Base-by-base conservation (phyloP, 2,797 vertebrate genomes). In the Delichon dasypus region DNA sequence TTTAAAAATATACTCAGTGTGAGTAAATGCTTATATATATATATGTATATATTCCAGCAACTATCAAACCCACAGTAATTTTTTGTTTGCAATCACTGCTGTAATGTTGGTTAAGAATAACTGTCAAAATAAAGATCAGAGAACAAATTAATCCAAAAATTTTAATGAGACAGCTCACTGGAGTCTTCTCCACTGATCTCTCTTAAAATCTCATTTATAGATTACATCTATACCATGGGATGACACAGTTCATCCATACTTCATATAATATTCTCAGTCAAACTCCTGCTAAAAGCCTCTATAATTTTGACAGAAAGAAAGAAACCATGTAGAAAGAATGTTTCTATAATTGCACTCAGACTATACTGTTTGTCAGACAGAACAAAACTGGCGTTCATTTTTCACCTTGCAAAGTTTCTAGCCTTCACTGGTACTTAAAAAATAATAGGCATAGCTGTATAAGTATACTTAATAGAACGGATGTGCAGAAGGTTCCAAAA, bases 91-190 rank as follows among this genome's bases (percentile, higher is more conserved):
- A 88, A 65, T 60, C 12, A 65, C 23, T 79, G 53, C 72, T 79
- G 18, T 76, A 68, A 62, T 71, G n/a, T 32, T 70, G 26, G 26
- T 34, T 67, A 82, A 89, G 58, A 77, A 20, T 53, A 88, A n/a
- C 13, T 91, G 78, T 74, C 88, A 87, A 95, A 95, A 94, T 50
- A 73, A 87, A 87, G 67, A 90, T 85, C 27, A 64, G 17, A 76
- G 72, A 74, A 88, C 19, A 30, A 89, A 71, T 78, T 87, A 90
- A 77, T 60, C 22, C 25, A 87, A 87, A 74, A 64, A 67, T 76
- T 85, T 74, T 71, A 62, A 36, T 48, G 50, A 66, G 29, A 58
- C 21, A 87, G 77, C 34, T 90, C 77, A 85, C 36, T 74, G 47
- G 30, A 71, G 34, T 53, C 32, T 91, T 87, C 48, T 74, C n/a